Percentiles rank a stretch among this genome's conserved stretches.
Conservation (phyloP, 1,140 invertebrate species). For the Acromyrmex heyeri region DNA sequence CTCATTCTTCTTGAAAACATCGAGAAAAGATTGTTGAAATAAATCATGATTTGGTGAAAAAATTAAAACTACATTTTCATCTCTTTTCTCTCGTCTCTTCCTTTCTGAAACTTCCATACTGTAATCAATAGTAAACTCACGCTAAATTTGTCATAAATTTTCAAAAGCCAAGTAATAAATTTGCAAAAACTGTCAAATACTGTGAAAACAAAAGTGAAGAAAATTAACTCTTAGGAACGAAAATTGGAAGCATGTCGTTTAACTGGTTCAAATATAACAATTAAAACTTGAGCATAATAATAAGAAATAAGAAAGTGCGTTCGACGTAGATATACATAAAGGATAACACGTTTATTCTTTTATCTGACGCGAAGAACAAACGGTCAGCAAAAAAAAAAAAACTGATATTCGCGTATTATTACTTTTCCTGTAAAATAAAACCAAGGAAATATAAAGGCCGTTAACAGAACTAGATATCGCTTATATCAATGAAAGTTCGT, state of each 20-base stretch:
- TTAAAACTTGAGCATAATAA: slow-evolving; percentile 30
- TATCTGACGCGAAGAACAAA: slow-evolving; percentile 1
- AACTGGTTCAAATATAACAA: not conserved
- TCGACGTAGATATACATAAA: slow-evolving; percentile 2
- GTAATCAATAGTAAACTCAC: not conserved
- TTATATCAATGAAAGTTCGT: not conserved
- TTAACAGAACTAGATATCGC: slow-evolving; percentile 18
- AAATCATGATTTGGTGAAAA: not conserved
- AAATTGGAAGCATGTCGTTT: not conserved
- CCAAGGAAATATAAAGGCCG: not conserved
- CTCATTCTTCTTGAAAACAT: not conserved
- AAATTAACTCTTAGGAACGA: not conserved
- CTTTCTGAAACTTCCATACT: no score
- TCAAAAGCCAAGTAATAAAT: not conserved
- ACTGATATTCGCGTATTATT: slow-evolving; percentile 47
- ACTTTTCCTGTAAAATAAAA: slow-evolving; percentile 32
- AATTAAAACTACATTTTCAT: not conserved
- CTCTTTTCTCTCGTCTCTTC: not conserved
- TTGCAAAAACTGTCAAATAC: not conserved
- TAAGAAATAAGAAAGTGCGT: slow-evolving; percentile 11
- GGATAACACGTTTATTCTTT: slow-evolving; percentile 28
- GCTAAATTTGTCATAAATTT: not conserved
- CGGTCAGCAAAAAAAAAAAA: slow-evolving; percentile 10
- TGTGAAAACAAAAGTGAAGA: not conserved
- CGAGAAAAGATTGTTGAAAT: not conserved